Percentiles rank a stretch among this genome's conserved stretches.
phyloP scores from a whole-genome alignment of 1,140 invertebrate species.

The Dolichoris vasculosae region DNA sequence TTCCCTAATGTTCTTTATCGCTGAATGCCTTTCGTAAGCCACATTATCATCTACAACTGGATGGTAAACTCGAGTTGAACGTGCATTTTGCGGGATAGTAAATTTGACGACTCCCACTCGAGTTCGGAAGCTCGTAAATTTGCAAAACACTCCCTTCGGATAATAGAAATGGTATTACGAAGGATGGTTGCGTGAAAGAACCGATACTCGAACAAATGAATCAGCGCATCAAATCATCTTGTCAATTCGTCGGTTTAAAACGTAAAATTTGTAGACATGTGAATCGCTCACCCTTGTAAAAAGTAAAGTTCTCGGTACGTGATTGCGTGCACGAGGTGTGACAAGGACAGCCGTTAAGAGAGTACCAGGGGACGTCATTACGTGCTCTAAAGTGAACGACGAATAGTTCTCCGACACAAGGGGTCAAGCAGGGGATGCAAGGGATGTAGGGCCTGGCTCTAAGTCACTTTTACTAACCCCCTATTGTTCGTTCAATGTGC shows the following conservation, averaged over 20 bases:
- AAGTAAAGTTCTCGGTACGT: neutral
- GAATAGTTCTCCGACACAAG: neutral
- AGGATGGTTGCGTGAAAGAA: no score
- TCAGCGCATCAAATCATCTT: neutral
- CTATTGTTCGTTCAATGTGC: neutral
- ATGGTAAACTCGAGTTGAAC: no score
- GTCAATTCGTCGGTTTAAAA: neutral
- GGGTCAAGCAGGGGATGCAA: neutral
- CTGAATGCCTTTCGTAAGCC: no score
- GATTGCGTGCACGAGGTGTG: neutral
- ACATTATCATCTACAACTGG: no score
- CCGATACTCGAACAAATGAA: no score
- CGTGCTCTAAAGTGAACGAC: neutral
- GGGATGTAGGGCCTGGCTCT: neutral
- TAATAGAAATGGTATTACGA: neutral
- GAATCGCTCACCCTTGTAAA: neutral
- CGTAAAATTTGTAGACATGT: neutral
- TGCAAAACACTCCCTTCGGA: neutral
- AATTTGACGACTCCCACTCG: neutral
- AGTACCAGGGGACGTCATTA: neutral
- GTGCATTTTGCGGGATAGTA: neutral
- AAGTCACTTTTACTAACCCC: neutral
- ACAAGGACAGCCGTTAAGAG: no score
- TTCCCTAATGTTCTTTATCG: no score
- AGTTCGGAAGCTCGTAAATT: neutral